These are phyloP conservation scores for Cynodonichthys magdalenae DNA, from an alignment of 2,797 vertebrate species.

Conservation along the genomic window DNA sequence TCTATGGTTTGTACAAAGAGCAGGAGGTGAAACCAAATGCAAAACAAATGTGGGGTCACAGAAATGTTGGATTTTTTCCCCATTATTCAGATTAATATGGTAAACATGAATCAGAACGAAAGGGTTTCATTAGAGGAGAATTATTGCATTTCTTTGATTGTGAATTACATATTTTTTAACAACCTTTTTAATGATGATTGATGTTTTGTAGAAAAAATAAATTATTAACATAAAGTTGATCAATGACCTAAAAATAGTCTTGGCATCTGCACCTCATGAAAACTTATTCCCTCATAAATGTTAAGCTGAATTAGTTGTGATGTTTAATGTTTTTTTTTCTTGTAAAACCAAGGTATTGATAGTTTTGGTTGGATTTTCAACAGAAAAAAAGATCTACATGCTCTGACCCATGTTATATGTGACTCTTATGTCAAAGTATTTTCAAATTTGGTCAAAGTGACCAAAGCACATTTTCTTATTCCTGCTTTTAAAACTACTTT, in stretches of 20 bases:
- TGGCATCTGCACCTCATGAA: constrained; percentile 23
- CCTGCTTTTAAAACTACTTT: too few species aligned
- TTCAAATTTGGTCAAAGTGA: too few species aligned
- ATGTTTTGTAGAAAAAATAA: constrained; percentile 52
- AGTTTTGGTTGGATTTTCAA: not conserved
- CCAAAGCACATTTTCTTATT: too few species aligned
- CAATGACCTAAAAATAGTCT: constrained; percentile 20
- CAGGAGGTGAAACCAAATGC: constrained; percentile 25
- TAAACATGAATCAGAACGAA: constrained; percentile 52
- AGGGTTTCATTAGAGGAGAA: constrained; percentile 57
- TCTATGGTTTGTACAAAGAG: constrained; percentile 35
- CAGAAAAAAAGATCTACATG: not conserved
- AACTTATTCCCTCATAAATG: not conserved
- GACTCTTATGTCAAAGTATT: too few species aligned
- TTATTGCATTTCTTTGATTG: constrained; percentile 37
- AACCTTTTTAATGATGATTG: constrained; percentile 52
- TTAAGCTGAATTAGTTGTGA: constrained; percentile 12
- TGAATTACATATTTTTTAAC: constrained; percentile 28
- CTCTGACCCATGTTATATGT: not conserved
- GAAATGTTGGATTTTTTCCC: constrained; percentile 27
- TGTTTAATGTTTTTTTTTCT: not conserved
- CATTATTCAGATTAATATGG: constrained; percentile 27
- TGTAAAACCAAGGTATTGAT: not conserved
- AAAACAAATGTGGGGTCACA: constrained; percentile 12
- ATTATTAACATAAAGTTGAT: constrained; percentile 23